phyloP scores from a whole-genome alignment of 2,113 vertebrate genomes.

The Puma concolor region DNA sequence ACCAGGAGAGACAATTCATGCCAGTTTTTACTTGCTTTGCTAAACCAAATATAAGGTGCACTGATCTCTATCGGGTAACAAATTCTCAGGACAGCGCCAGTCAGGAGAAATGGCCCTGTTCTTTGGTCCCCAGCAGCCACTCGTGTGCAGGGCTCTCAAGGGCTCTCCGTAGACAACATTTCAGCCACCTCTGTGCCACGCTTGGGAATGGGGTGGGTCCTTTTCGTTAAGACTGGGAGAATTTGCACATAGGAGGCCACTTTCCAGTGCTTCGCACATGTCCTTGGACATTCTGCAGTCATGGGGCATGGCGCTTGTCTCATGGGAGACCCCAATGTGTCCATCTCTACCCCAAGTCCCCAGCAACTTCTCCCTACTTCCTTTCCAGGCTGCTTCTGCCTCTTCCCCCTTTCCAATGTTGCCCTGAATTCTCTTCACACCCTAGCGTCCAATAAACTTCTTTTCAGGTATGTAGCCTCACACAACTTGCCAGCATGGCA shows the following conservation, averaged over 20 bases:
- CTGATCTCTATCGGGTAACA: not conserved
- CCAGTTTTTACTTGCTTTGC: not conserved
- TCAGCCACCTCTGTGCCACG: not conserved
- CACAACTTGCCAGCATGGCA: not conserved
- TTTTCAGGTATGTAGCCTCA: not conserved
- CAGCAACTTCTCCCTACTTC: not conserved
- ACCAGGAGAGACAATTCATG: not conserved
- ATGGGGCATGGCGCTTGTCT: rapidly evolving
- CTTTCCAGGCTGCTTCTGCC: not conserved
- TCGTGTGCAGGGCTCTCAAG: not conserved
- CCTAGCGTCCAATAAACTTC: not conserved
- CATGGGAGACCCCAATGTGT: not conserved
- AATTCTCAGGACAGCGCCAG: not conserved
- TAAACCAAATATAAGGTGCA: not conserved
- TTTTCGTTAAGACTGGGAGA: not conserved
- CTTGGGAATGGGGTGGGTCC: not conserved
- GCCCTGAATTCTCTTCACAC: not conserved
- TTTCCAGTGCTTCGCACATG: no score
- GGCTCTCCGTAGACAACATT: not conserved
- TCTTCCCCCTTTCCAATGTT: not conserved
- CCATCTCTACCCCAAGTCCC: not conserved
- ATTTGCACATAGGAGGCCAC: not conserved
- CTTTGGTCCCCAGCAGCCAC: not conserved
- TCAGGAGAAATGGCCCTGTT: no score
- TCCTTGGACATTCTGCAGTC: not conserved